phyloP scores from a whole-genome alignment of 2,113 vertebrate species.

The Scytalopus superciliaris region DNA sequence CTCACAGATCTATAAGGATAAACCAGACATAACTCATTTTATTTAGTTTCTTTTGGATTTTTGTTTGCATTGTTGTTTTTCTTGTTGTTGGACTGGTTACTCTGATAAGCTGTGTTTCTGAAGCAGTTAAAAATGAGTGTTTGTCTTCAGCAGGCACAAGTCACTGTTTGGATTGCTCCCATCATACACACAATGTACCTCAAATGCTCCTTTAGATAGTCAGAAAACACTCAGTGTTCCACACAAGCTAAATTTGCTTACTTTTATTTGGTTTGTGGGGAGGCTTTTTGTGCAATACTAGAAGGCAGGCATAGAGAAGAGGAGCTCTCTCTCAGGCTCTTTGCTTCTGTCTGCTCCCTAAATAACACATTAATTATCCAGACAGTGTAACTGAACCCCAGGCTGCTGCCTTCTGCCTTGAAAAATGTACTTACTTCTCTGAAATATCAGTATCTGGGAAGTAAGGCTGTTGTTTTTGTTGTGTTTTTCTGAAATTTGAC shows the following conservation, averaged over 20 bases:
- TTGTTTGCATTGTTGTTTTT: not conserved
- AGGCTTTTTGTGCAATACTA: not conserved
- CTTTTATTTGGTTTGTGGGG: not conserved
- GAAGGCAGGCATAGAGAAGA: not conserved
- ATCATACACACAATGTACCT: rapidly evolving
- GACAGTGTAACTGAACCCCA: conserved; percentile 38
- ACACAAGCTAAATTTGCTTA: not conserved
- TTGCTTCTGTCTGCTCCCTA: conserved; percentile 21
- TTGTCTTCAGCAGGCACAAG: not conserved
- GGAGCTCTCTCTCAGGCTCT: conserved; percentile 46
- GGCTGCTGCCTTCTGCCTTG: conserved; percentile 29
- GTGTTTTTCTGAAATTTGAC: not conserved
- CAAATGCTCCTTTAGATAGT: not conserved
- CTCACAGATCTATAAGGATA: rapidly evolving
- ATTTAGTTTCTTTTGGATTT: not conserved
- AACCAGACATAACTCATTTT: rapidly evolving
- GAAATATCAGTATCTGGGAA: not conserved
- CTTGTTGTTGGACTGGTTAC: not conserved
- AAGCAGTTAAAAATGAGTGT: not conserved
- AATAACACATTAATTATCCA: conserved; percentile 25
- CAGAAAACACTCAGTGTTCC: not conserved
- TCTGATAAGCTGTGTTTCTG: not conserved
- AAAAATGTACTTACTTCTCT: not conserved
- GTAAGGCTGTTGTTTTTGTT: not conserved
- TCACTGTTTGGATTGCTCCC: not conserved